These are phyloP conservation scores for Camponotus vicinus DNA, from an alignment of 1,140 invertebrate species.

Conservation along the genomic window DNA sequence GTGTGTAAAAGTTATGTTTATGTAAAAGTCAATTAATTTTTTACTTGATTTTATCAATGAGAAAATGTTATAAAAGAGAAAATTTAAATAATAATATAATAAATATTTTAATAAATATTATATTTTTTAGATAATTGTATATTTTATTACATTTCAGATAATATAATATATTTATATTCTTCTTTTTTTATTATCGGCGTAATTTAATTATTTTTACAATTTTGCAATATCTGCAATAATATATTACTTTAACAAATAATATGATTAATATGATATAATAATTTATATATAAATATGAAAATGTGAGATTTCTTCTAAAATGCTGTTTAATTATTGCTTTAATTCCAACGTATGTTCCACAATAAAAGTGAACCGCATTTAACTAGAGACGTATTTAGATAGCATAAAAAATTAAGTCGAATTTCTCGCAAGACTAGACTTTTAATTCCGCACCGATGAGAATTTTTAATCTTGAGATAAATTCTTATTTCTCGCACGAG, in stretches of 20 bases:
- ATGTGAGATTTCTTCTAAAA: background rate
- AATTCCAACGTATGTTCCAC: background rate
- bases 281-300: background rate
- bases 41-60: background rate
- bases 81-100: background rate
- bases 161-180: background rate
- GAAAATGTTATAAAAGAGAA: background rate
- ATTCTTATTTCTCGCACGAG: background rate
- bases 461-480: constrained; percentile 14
- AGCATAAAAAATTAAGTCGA: constrained; percentile 19
- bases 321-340: background rate
- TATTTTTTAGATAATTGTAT: too few species aligned
- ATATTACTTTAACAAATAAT: background rate
- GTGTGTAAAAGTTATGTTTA: too few species aligned
- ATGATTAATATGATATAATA: background rate
- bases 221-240: background rate
- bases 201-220: background rate
- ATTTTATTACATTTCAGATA: background rate
- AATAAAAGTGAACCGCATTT: constrained; percentile 11
- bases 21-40: constrained; percentile 15
- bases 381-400: constrained; percentile 33
- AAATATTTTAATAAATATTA: too few species aligned
- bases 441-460: constrained; percentile 6
- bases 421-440: background rate
- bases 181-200: background rate